A percentile compares a stretch with the other conserved stretches of the same genome.
Evolutionary conservation across 2,797 vertebrate genomes (phyloP).

Genomic region (Sitta carolinensis): DNA sequence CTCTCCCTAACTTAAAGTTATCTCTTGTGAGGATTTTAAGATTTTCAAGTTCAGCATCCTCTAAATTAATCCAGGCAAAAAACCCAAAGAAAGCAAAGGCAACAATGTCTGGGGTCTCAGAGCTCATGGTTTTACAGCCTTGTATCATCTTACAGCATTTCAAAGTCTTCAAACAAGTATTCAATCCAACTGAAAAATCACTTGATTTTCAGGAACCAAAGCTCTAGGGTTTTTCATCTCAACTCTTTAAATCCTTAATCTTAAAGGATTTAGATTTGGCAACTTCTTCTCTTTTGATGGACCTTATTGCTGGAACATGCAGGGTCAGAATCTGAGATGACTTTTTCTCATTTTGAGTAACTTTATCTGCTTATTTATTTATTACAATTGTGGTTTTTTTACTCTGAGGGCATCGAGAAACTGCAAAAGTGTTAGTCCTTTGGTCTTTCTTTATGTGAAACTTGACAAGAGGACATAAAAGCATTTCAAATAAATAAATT

Average conservation of each 20-base stretch:
- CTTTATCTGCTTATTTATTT: slow-evolving; percentile 36
- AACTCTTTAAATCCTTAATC: slow-evolving; percentile 4
- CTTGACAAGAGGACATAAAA: not conserved
- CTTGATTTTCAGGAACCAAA: not conserved
- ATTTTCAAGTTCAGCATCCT: not conserved
- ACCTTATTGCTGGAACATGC: not conserved
- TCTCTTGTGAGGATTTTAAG: not conserved
- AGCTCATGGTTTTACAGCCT: not conserved
- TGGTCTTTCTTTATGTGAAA: not conserved
- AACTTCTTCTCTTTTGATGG: slow-evolving; percentile 10
- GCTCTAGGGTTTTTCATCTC: slow-evolving; percentile 14
- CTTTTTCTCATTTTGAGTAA: not conserved
- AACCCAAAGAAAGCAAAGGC: not conserved
- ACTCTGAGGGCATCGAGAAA: not conserved
- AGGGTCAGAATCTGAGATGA: not conserved
- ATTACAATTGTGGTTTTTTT: not conserved
- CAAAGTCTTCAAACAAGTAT: slow-evolving; percentile 28
- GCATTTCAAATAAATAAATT: not conserved
- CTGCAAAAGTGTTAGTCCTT: not conserved
- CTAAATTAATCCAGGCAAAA: not conserved
- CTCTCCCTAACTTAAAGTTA: not conserved
- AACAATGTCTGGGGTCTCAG: not conserved
- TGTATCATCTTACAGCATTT: not conserved
- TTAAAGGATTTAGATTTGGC: slow-evolving; percentile 15
- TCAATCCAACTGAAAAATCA: not conserved